Evolutionary conservation across 2,113 vertebrate genomes (phyloP), one percentile per base, ranked within the genome.

Genomic region (Haemorhous mexicanus): DNA sequence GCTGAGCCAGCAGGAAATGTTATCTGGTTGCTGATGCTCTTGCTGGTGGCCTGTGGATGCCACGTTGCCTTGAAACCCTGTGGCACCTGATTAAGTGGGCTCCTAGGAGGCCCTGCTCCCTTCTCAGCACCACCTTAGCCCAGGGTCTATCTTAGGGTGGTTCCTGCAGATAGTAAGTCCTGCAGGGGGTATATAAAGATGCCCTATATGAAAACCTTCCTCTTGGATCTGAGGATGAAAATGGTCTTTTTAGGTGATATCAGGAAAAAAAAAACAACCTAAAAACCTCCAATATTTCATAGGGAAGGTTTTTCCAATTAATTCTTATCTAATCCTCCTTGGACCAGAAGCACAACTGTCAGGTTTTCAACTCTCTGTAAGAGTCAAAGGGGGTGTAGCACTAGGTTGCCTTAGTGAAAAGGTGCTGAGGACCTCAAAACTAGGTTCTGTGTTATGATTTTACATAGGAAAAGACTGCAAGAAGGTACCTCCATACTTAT

Each of bases 271-370:
- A 11, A 21, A 4, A 39, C 5, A n/a, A n/a, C 1, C 10, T 7
- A 32, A 13, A 55, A 22, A 6, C 0, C 3, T 2, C 4, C 6
- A 52, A 0, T 44, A 10, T 84, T 84, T 84, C 24, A 9, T 26
- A 53, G 26, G 7, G 32, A 85, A 87, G 32, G 26, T 84, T 78
- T 89, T 95, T 89, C 23, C 41, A 46, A 22, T 82, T 89, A 61
- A 28, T 89, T 89, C 53, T 82, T 82, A 62, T 33, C 43, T 41
- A 41, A 41, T 7, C 11, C 37, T 66, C 39, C 37, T 50, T 52
- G 13, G 47, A 77, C 10, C 23, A 73, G 67, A 61, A 76, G 43
- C 23, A n/a, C 32, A 16, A 16, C n/a, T 81, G 23, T 44, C 84
- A 89, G 30, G 23, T 52, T 87, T 90, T 85, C 35, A 46, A 12